Evolutionary conservation across 2,113 vertebrate genomes (phyloP), one percentile per base, ranked within the genome.

Genomic region (Anguilla japonica): DNA sequence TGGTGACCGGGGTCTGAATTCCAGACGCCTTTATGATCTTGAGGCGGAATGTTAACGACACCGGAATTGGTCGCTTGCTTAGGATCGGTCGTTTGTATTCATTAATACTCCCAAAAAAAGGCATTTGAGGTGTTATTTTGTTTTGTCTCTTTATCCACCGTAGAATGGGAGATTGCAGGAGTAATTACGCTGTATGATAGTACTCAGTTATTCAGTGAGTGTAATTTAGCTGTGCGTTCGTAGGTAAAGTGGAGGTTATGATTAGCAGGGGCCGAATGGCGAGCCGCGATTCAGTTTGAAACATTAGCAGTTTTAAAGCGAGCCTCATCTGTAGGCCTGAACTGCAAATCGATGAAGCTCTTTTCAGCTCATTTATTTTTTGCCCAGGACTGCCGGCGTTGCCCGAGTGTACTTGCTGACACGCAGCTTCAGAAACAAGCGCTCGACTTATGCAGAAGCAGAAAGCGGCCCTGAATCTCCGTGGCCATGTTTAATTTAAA

Each of bases 191-290:
- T 75, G 71, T 75, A 9, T 13, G 26, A 34, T 34, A 34, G 13
- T 29, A 13, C 71, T 75, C n/a, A 75, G 11, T 75, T 26, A 22
- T 67, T 26, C 29, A 13, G 50, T 53, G 1, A 14, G 13, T 82
- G n/a, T 34, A 34, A 53, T 79, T 75, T 75, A 13, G 26, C 3
- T 3, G 63, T 11, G 20, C 84, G 4, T 34, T 20, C 41, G 80
- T 81, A 81, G 71, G 26, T 75, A 11, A 75, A 75, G 71, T 13
- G 67, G 46, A 81, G 40, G 71, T 43, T 2, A 34, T 79, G 53
- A 83, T 89, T 89, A 86, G 84, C 75, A 53, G 39, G 57, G 14
- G 88, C 78, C 90, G 75, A 85, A 40, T 39, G 26, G 75, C 29
- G 16, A 29, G 11, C 26, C 81, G 34, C 40, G 67, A 14, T 75